phyloP scores from a whole-genome alignment of 1,140 invertebrate genomes.

The Phocides pigmalion region DNA sequence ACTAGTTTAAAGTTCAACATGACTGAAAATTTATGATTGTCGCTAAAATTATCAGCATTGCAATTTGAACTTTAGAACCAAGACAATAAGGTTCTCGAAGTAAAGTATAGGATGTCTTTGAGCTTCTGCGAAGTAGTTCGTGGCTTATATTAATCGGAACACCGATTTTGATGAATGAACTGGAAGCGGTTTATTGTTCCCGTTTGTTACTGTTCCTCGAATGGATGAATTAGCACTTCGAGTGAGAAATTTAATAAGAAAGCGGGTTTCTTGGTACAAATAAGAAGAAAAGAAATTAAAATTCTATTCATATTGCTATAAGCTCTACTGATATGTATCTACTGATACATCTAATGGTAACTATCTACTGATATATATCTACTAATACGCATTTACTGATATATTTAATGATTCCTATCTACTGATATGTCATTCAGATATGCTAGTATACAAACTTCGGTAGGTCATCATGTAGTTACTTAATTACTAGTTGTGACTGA shows the following conservation, averaged over 20 bases:
- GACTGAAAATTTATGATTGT: not conserved
- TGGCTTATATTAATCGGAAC: slow-evolving; percentile 33
- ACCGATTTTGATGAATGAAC: slow-evolving; percentile 41
- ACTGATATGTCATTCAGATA: no score
- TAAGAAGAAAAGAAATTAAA: not conserved
- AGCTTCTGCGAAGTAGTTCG: slow-evolving; percentile 19
- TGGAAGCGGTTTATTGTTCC: slow-evolving; percentile 35
- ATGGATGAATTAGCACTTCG: slow-evolving; percentile 8
- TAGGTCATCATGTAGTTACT: no score
- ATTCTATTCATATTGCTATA: not conserved
- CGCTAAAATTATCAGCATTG: not conserved
- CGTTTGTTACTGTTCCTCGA: slow-evolving; percentile 6
- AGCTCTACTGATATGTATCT: no score
- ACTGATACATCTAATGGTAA: no score
- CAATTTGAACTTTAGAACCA: slow-evolving; percentile 9
- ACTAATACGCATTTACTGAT: no score
- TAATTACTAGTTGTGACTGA: no score
- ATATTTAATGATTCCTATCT: no score
- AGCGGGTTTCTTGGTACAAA: not conserved
- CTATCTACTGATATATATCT: no score
- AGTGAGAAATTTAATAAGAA: slow-evolving; percentile 3
- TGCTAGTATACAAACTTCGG: no score
- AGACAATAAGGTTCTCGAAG: slow-evolving; percentile 6
- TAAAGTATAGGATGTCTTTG: not conserved
- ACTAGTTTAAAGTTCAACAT: not conserved